phyloP scores from a whole-genome alignment of 2,113 vertebrate species.

The Marcusenius ussheri region DNA sequence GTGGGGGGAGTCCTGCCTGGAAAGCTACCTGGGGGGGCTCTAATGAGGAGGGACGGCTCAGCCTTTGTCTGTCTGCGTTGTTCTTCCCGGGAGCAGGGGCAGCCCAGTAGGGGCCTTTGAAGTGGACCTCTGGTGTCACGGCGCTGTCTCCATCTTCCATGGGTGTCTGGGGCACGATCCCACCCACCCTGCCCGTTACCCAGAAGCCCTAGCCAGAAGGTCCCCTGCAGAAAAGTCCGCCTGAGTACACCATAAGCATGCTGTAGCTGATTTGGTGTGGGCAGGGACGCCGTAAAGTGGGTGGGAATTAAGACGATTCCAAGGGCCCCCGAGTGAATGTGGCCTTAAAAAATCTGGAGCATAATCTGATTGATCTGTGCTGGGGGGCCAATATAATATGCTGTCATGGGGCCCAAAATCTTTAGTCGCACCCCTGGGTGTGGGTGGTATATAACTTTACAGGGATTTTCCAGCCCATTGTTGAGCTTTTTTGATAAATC shows the following conservation, averaged over 20 bases:
- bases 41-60: conserved; percentile 55
- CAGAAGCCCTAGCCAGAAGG: not conserved
- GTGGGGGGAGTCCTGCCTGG: not conserved
- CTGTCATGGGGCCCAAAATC: not conserved
- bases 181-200: not conserved
- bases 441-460: not conserved
- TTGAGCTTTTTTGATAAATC: not conserved
- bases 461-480: not conserved
- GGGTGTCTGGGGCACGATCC: not conserved
- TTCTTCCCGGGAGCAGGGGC: not conserved
- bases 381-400: not conserved
- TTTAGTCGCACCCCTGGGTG: not conserved
- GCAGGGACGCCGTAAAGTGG: not conserved
- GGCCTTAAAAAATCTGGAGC: not conserved
- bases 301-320: too few species aligned
- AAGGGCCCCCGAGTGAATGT: too few species aligned
- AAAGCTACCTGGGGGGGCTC: conserved; percentile 44
- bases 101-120: not conserved
- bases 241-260: not conserved
- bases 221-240: not conserved
- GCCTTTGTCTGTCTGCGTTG: conserved; percentile 47
- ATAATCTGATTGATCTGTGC: not conserved
- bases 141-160: conserved; percentile 11
- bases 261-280: not conserved
- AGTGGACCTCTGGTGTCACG: conserved; percentile 35